phyloP scores from a whole-genome alignment of 1,140 invertebrate species.

The Drosophila novamexicana region DNA sequence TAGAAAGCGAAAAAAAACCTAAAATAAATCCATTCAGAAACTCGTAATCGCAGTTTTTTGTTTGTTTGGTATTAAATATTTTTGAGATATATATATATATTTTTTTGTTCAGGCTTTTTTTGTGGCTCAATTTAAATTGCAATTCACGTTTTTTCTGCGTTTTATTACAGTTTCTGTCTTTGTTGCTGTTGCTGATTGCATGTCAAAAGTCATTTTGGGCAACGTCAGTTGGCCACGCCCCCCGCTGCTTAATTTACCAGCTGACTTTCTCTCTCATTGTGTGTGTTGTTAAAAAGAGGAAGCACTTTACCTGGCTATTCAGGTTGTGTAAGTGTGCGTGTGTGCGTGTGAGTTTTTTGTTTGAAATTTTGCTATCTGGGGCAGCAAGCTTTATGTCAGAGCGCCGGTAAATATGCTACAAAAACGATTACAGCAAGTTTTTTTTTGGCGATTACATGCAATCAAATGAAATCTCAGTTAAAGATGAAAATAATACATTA shows the following conservation, averaged over 20 bases:
- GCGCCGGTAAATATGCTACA: slow-evolving; percentile 18
- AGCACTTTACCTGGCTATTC: background rate
- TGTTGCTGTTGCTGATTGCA: slow-evolving; percentile 59
- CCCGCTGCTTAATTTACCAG: slow-evolving; percentile 20
- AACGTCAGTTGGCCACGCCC: slow-evolving; percentile 46
- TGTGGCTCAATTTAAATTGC: slow-evolving; percentile 47
- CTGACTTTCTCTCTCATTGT: background rate
- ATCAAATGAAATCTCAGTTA: background rate
- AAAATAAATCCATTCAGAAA: background rate
- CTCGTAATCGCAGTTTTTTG: too few relatives aligned
- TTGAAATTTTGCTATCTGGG: slow-evolving; percentile 44
- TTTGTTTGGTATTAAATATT: background rate
- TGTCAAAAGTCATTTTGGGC: slow-evolving; percentile 69
- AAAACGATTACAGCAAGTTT: slow-evolving; percentile 5
- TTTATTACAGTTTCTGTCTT: slow-evolving; percentile 2
- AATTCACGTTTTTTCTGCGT: slow-evolving; percentile 38
- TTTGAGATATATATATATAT: background rate
- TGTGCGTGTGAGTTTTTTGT: slow-evolving; percentile 6
- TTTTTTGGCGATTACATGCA: background rate
- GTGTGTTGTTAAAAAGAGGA: background rate
- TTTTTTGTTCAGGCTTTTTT: background rate
- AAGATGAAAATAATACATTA: background rate
- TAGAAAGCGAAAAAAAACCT: background rate
- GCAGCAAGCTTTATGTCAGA: slow-evolving; percentile 36
- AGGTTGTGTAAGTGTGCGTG: slow-evolving; percentile 6